These are phyloP conservation scores for Drosophila santomea DNA, from an alignment of 1,140 invertebrate genomes.

Conservation along the genomic window DNA sequence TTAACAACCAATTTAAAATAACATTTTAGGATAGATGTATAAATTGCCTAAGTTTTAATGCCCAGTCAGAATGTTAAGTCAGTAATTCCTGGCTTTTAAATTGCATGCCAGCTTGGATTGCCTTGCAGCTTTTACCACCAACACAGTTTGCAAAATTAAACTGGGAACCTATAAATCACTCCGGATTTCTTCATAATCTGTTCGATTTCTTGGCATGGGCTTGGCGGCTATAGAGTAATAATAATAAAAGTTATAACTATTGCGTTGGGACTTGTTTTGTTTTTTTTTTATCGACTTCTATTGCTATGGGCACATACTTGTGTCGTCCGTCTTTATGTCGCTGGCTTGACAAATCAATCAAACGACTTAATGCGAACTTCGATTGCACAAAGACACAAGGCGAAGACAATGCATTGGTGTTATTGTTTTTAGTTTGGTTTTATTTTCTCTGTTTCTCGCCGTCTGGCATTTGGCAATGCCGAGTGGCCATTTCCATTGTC, in stretches of 20 bases:
- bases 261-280: neutral
- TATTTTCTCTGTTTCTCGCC: no score
- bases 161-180: conserved; percentile 27
- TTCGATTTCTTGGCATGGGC: conserved; percentile 20
- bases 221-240: conserved; percentile 3
- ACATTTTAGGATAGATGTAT: no score
- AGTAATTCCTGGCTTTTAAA: no score
- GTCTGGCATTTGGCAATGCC: conserved; percentile 37
- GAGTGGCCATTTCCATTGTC: conserved; percentile 44
- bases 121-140: neutral
- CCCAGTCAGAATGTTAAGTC: no score
- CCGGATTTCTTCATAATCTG: conserved; percentile 17
- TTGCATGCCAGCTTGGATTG: neutral
- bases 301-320: conserved; percentile 5
- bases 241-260: conserved; percentile 22
- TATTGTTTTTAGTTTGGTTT: conserved; percentile 10
- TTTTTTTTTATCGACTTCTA: neutral
- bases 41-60: no score
- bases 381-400: conserved; percentile 41
- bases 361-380: conserved; percentile 50
- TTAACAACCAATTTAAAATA: no score
- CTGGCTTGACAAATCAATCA: conserved; percentile 50
- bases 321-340: conserved; percentile 1
- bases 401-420: conserved; percentile 42
- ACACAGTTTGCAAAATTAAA: conserved; percentile 8